phyloP scores from a whole-genome alignment of 2,797 vertebrate genomes.

The Parauchenoglanis punctatus region DNA sequence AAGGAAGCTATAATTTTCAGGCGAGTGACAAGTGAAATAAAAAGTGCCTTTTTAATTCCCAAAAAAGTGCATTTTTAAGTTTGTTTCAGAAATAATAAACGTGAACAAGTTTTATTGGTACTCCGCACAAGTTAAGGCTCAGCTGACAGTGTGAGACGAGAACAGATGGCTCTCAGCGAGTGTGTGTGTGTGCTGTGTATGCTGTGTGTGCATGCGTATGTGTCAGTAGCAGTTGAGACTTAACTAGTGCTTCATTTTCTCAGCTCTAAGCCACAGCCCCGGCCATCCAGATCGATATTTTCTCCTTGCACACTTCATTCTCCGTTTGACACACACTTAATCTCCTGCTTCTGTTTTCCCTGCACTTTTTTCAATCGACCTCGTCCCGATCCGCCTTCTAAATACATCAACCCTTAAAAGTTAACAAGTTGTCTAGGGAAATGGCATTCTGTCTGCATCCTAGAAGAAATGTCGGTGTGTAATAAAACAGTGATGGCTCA shows the following conservation, averaged over 20 bases:
- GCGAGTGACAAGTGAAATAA: neutral
- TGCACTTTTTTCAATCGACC: constrained; percentile 38
- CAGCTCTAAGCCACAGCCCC: constrained; percentile 39
- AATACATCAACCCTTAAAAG: constrained; percentile 87
- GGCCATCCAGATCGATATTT: constrained; percentile 67
- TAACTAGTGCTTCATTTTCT: constrained; percentile 49
- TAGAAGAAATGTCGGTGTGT: constrained; percentile 15
- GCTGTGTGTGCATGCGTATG: neutral
- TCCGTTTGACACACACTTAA: constrained; percentile 76
- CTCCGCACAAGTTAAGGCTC: neutral
- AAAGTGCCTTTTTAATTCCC: neutral
- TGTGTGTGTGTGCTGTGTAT: neutral
- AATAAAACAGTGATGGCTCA: constrained; percentile 3
- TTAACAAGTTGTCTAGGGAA: constrained; percentile 87
- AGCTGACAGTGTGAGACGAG: constrained; percentile 2
- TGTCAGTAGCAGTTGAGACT: constrained; percentile 12
- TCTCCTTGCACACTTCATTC: constrained; percentile 69
- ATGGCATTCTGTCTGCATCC: constrained; percentile 81
- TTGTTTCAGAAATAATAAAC: neutral
- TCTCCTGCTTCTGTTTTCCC: constrained; percentile 77
- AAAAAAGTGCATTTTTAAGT: neutral
- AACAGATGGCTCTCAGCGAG: constrained; percentile 1
- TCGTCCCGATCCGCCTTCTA: constrained; percentile 68
- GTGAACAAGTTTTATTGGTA: neutral
- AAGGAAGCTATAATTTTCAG: neutral